Evolutionary conservation across 2,888 invertebrate genomes (phyloP).

Genomic region (Xanthostigma xanthostigma): DNA sequence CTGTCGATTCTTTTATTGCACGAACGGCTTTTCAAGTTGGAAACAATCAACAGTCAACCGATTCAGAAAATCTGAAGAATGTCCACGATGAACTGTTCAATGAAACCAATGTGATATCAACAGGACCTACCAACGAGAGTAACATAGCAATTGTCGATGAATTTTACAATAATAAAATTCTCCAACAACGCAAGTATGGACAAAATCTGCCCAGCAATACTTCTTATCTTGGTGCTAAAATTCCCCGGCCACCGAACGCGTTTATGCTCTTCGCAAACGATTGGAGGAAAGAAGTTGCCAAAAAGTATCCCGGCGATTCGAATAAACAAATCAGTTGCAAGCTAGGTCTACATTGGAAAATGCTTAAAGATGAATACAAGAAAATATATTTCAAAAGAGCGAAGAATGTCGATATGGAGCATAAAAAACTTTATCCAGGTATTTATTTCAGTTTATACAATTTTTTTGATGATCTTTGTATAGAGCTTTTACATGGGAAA

Average conservation of each 20-base stretch:
- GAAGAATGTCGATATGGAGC: conserved; percentile 38
- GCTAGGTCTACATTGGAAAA: conserved; percentile 42
- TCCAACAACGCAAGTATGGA: too few relatives aligned
- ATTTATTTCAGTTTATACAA: conserved; percentile 16
- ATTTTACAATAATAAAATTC: too few relatives aligned
- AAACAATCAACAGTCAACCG: too few relatives aligned
- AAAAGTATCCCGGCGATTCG: conserved; percentile 38
- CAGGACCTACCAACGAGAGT: too few relatives aligned
- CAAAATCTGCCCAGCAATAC: background rate
- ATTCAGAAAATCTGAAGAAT: too few relatives aligned
- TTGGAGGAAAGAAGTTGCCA: conserved; percentile 39
- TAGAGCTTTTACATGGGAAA: too few relatives aligned
- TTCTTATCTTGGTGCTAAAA: conserved; percentile 21
- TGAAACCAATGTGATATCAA: too few relatives aligned
- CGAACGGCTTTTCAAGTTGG: too few relatives aligned
- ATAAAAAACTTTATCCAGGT: conserved; percentile 46
- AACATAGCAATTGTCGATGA: too few relatives aligned
- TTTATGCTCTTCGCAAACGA: conserved; percentile 50
- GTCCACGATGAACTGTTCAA: too few relatives aligned
- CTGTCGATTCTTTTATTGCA: too few relatives aligned
- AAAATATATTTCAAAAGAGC: conserved; percentile 38
- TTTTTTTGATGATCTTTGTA: too few relatives aligned
- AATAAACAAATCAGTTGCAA: conserved; percentile 46
- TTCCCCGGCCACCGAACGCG: conserved; percentile 45
- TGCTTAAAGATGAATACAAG: conserved; percentile 34